A percentile compares a stretch with the other conserved stretches of the same genome.
Conservation (phyloP, 2,888 invertebrate species). For the Cordilura impudica region DNA sequence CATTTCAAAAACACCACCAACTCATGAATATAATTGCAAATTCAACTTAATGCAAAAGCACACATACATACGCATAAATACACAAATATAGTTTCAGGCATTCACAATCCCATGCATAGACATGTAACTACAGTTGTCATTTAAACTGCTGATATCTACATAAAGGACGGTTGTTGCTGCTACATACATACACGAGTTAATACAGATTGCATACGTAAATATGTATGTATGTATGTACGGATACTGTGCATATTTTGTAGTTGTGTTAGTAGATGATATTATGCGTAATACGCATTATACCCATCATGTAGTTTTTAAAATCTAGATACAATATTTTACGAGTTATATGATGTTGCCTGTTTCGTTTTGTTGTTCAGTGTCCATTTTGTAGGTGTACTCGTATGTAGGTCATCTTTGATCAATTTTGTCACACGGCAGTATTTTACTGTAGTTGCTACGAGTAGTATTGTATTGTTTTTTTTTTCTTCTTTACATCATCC, state of each 20-base stretch:
- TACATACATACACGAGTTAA: too few relatives aligned
- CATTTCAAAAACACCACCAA: slow-evolving; percentile 28
- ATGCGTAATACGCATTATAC: slow-evolving; percentile 50
- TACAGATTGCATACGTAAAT: not conserved
- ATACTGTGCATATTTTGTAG: too few relatives aligned
- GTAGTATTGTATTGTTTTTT: not conserved
- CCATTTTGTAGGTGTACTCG: slow-evolving; percentile 61
- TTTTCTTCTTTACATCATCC: not conserved
- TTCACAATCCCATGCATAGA: not conserved
- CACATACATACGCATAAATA: not conserved
- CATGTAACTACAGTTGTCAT: not conserved
- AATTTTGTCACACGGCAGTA: slow-evolving; percentile 57
- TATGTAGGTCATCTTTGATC: slow-evolving; percentile 60
- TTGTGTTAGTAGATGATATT: slow-evolving; percentile 24
- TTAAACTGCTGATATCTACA: too few relatives aligned
- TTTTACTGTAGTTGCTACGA: slow-evolving; percentile 4
- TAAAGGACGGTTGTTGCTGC: too few relatives aligned
- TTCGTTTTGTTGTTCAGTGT: slow-evolving; percentile 22
- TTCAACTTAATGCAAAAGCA: slow-evolving; percentile 2
- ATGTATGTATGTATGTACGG: not conserved
- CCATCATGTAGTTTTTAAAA: slow-evolving; percentile 42
- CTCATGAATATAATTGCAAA: slow-evolving; percentile 55
- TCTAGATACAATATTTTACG: slow-evolving; percentile 53
- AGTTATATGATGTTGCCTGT: slow-evolving; percentile 37
- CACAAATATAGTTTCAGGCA: not conserved